Evolutionary conservation across 2,113 vertebrate species (phyloP).

Genomic region (Cinclus cinclus): DNA sequence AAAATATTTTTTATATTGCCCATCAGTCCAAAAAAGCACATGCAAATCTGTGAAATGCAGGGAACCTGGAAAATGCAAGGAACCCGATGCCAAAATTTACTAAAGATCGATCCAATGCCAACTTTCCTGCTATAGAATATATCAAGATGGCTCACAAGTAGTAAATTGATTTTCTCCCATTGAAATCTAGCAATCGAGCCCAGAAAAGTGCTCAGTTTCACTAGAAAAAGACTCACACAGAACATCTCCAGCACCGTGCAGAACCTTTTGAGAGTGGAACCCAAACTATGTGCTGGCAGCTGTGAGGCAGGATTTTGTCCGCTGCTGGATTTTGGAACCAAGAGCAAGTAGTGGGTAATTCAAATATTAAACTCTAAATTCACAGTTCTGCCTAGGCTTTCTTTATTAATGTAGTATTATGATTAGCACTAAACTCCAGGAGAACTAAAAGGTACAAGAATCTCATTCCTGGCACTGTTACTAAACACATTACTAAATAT

Average conservation of each 20-base stretch:
- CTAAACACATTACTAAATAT: not conserved
- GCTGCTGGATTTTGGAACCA: not conserved
- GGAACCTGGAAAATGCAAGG: not conserved
- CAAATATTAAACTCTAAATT: not conserved
- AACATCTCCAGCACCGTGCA: not conserved
- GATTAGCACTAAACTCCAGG: not conserved
- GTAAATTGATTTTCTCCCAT: not conserved
- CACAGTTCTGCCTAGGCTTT: not conserved
- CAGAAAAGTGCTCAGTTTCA: not conserved
- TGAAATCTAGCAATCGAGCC: not conserved
- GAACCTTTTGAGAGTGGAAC: not conserved
- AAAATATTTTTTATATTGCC: not conserved
- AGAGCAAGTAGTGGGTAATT: not conserved
- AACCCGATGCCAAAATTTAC: not conserved
- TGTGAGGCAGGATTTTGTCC: not conserved
- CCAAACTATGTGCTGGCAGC: not conserved
- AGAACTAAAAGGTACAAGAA: not conserved
- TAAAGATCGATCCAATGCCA: accelerated
- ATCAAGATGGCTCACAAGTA: accelerated
- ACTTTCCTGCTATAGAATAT: not conserved
- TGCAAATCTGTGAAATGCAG: not conserved
- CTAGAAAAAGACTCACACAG: not conserved
- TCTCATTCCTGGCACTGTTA: not conserved
- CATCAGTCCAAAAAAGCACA: not conserved
- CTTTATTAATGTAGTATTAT: not conserved